phyloP scores from a whole-genome alignment of 2,797 vertebrate genomes.

The Galago senegalensis region DNA sequence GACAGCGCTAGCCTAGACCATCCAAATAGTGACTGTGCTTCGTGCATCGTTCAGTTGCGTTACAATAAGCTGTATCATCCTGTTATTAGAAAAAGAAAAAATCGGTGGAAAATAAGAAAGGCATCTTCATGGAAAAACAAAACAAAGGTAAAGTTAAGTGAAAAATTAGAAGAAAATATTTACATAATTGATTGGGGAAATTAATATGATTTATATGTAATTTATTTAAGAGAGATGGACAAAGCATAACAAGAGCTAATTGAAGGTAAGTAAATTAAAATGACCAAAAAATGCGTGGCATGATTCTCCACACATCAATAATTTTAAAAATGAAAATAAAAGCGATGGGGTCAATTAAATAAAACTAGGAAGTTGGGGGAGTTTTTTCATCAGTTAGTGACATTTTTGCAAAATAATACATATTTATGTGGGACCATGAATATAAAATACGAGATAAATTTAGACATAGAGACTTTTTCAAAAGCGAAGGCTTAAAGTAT shows the following conservation, averaged over 20 bases:
- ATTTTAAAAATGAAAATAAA: constrained; percentile 43
- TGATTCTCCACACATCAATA: background rate
- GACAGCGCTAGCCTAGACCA: background rate
- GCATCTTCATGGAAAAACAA: background rate
- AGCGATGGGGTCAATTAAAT: constrained; percentile 20
- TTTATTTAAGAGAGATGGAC: background rate
- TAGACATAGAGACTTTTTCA: background rate
- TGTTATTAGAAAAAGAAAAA: constrained; percentile 22
- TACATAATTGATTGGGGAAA: background rate
- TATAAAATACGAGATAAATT: constrained; percentile 9
- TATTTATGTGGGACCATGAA: background rate
- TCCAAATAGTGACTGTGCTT: background rate
- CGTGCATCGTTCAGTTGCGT: background rate
- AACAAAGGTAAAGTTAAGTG: background rate
- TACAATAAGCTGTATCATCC: background rate
- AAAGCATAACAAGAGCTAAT: background rate
- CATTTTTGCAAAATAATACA: background rate
- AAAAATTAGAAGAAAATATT: constrained; percentile 24
- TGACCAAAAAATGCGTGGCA: background rate
- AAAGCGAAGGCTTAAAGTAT: background rate
- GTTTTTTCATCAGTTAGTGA: background rate
- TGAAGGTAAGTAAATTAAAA: constrained; percentile 52
- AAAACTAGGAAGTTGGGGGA: constrained; percentile 20
- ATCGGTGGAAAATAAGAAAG: background rate
- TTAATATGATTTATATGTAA: constrained; percentile 4